Conservation (phyloP, 1,140 invertebrate genomes). For the Neomicropteryx cornuta region DNA sequence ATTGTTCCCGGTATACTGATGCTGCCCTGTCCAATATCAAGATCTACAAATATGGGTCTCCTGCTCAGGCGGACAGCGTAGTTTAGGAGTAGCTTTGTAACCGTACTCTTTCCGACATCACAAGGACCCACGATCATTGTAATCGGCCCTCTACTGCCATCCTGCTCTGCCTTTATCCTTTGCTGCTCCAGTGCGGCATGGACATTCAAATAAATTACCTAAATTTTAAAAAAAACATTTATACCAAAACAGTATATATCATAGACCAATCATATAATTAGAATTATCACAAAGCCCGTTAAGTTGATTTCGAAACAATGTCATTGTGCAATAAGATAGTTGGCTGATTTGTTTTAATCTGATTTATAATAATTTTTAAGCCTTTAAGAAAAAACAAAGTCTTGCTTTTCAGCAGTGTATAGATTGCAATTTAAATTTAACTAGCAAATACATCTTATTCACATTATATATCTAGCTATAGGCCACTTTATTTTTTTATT, state of each 20-base stretch:
- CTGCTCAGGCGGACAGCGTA: constrained; percentile 83
- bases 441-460: no score
- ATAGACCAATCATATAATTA: neutral
- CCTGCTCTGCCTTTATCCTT: constrained; percentile 64
- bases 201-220: constrained; percentile 82
- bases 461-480: no score
- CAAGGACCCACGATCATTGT: constrained; percentile 88
- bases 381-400: no score
- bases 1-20: constrained; percentile 90
- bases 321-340: no score
- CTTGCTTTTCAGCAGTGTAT: no score
- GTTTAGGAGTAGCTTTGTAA: constrained; percentile 85
- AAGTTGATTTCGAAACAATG: no score
- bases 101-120: constrained; percentile 94
- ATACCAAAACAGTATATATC: no score
- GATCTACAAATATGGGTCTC: constrained; percentile 84
- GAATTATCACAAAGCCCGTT: no score
- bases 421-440: no score
- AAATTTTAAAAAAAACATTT: constrained; percentile 10
- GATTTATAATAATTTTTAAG: no score
- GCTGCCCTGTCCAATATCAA: constrained; percentile 92
- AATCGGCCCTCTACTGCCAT: constrained; percentile 64
- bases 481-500: no score
- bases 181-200: constrained; percentile 90
- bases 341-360: no score